Conservation (phyloP, 2,888 invertebrate species). For the Tortrix viridana region DNA sequence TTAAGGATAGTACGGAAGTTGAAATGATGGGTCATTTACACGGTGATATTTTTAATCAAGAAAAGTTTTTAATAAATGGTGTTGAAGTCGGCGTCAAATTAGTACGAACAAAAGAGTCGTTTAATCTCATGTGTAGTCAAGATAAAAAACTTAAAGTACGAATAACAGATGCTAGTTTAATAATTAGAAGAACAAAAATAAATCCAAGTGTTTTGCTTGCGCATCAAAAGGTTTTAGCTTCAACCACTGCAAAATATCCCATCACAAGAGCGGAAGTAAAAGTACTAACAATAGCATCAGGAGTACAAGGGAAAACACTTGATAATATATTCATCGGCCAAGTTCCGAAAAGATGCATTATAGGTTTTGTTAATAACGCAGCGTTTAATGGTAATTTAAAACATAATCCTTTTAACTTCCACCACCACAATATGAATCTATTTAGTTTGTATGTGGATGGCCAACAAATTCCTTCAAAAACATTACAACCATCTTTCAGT, state of each 20-base stretch:
- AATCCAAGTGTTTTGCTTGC: constrained; percentile 41
- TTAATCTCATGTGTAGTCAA: constrained; percentile 30
- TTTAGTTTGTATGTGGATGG: constrained; percentile 24
- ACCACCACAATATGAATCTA: constrained; percentile 7
- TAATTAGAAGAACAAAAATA: constrained; percentile 35
- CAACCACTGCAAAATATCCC: constrained; percentile 21
- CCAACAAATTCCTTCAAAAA: constrained; percentile 27
- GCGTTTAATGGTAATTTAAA: constrained; percentile 16
- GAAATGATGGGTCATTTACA: constrained; percentile 46
- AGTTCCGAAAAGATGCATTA: constrained; percentile 39
- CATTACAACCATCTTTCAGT: constrained; percentile 39
- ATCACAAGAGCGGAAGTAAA: constrained; percentile 13
- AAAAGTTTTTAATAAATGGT: constrained; percentile 12
- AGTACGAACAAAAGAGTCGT: constrained; percentile 28
- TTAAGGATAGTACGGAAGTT: constrained; percentile 38
- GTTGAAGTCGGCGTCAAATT: constrained; percentile 39
- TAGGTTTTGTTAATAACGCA: constrained; percentile 19
- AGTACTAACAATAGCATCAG: constrained; percentile 11
- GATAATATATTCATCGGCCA: constrained; percentile 23
- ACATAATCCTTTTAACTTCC: constrained; percentile 15
- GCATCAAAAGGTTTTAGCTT: constrained; percentile 40
- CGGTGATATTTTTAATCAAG: constrained; percentile 41
- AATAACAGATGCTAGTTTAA: constrained; percentile 39
- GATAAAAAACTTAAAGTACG: constrained; percentile 38
- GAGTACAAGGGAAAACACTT: constrained; percentile 16